phyloP scores from a whole-genome alignment of 1,140 invertebrate genomes.

The Venustaconcha ellipsiformis region DNA sequence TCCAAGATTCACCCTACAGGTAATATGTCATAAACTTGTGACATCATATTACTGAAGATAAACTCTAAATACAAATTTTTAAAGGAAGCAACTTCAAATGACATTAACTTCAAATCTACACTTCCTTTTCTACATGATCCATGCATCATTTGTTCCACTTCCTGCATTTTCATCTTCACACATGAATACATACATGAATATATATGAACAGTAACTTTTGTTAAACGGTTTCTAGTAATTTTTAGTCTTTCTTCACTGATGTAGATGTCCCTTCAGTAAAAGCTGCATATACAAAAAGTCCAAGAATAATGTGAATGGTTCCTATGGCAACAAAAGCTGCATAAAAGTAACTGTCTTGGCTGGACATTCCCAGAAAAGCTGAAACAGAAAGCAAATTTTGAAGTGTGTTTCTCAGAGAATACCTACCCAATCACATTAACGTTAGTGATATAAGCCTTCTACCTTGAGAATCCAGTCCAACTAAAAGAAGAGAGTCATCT shows the following conservation, averaged over 20 bases:
- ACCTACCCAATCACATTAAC: too few relatives aligned
- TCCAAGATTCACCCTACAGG: too few relatives aligned
- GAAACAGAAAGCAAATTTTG: constrained; percentile 31
- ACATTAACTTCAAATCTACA: too few relatives aligned
- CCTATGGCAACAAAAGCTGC: constrained; percentile 82
- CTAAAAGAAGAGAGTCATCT: too few relatives aligned
- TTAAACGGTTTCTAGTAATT: neutral
- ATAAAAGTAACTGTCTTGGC: constrained; percentile 74
- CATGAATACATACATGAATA: neutral
- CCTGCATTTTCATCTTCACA: neutral
- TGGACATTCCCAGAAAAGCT: constrained; percentile 74
- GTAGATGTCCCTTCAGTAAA: constrained; percentile 74
- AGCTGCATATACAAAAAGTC: constrained; percentile 82
- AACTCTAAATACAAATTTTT: too few relatives aligned
- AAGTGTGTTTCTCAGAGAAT: neutral
- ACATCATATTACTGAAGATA: too few relatives aligned
- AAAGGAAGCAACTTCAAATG: too few relatives aligned
- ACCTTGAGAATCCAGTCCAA: too few relatives aligned
- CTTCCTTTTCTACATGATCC: too few relatives aligned
- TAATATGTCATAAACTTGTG: too few relatives aligned
- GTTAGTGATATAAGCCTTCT: too few relatives aligned
- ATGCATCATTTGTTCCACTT: neutral
- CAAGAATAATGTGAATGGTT: constrained; percentile 83
- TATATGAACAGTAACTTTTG: neutral
- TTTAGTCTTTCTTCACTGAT: constrained; percentile 37